Percentiles rank a stretch among this genome's conserved stretches.
Evolutionary conservation across 1,140 invertebrate genomes (phyloP).

Genomic region (Atta texana): DNA sequence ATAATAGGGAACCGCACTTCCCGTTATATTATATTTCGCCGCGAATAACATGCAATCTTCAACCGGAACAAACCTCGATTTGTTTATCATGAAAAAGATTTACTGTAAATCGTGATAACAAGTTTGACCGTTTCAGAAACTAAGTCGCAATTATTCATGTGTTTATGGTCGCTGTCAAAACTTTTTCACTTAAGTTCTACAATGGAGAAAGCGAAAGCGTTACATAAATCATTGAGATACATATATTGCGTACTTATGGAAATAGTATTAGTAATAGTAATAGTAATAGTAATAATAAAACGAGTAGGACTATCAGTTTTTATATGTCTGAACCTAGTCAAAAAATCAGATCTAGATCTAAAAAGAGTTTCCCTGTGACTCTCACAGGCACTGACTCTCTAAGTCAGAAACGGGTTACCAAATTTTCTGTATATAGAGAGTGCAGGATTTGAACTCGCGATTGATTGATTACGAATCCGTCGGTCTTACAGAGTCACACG

Average conservation of each 20-base stretch:
- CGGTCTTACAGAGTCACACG: too few species aligned
- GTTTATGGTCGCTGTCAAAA: conserved; percentile 31
- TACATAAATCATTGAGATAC: conserved; percentile 53
- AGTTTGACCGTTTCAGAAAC: conserved; percentile 22
- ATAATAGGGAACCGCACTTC: conserved; percentile 12
- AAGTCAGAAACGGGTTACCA: too few species aligned
- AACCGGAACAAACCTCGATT: conserved; percentile 12
- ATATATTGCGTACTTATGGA: neutral
- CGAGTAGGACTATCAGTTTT: too few species aligned
- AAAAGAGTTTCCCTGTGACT: too few species aligned
- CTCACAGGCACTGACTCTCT: too few species aligned
- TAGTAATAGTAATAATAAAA: too few species aligned
- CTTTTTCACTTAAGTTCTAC: conserved; percentile 1
- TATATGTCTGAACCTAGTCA: too few species aligned
- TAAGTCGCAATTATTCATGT: conserved; percentile 34
- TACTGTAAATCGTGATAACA: conserved; percentile 42
- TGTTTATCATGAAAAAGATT: neutral
- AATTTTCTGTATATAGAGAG: too few species aligned
- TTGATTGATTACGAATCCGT: too few species aligned
- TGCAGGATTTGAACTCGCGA: too few species aligned
- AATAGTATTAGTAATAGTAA: too few species aligned
- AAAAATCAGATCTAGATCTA: too few species aligned
- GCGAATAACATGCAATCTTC: neutral
- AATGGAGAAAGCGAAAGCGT: conserved; percentile 59
- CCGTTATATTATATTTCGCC: conserved; percentile 41